Base-by-base conservation (phyloP, 2,797 vertebrate species). In the Antennarius maculatus region DNA sequence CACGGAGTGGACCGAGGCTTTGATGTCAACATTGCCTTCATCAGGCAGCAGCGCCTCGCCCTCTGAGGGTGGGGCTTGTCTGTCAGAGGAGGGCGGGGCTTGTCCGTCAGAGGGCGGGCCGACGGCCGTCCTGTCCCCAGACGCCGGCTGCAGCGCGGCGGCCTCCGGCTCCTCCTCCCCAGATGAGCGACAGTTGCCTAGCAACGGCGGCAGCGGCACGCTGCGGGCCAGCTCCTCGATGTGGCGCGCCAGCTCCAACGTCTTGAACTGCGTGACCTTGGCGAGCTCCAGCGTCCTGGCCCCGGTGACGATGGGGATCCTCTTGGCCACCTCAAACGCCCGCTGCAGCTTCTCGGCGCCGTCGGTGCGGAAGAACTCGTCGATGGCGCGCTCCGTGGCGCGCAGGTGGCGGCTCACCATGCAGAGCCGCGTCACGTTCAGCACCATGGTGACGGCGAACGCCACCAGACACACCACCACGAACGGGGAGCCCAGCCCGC, bases 261-360 rank as follows among this genome's bases (percentile, higher is more conserved):
- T 99, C 86, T 97, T 98, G 66, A 93, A 97, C 85, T 98, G 97
- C 3, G 97, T 99, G 81, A 97, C 96, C 77, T 98, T 98, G 86
- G 97, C 97, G 15, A 98, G 77, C 89, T 99, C 97, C 37, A 95
- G 82, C 0, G 97, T 98, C 89, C 97, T 98, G 70, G 94, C 94
- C 0, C 96, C 95, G 0, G 97, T 99, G 68, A 99, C 79, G 83
- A 99, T 98, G 23, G 97, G 97, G 67, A 99, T 98, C 1, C 92
- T 94, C 78, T 98, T 98, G 80, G 97, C 97, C 0, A 99, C 94
- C 88, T 99, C 97, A 4, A 98, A 94, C 2, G 97, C 97, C 60
- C 95, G 97, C 91, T 98, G 97, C 45, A 99, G 93, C 82, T 97
- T 98, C 90, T 99, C 97, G 0, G 94, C 92, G 2, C 97, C 97